These are phyloP conservation scores for Corynorhinus townsendii DNA, from an alignment of 2,113 vertebrate species.

Conservation along the genomic window DNA sequence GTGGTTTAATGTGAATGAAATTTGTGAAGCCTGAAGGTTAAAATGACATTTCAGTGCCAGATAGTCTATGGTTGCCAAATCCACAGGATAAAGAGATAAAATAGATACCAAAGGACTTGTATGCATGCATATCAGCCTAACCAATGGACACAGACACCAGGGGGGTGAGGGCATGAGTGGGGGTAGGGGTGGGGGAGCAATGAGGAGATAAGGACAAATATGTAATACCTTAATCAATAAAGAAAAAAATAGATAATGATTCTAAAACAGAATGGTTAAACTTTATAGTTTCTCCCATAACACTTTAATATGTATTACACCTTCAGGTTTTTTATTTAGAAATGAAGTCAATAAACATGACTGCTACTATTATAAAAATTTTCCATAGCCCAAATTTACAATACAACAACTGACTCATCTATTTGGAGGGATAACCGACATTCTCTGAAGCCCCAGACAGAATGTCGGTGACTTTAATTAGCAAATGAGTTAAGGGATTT, in stretches of 20 bases:
- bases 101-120: background rate
- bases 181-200: no score
- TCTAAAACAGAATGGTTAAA: constrained; percentile 44
- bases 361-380: constrained; percentile 62
- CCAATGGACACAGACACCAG: no score
- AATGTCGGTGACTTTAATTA: constrained; percentile 60
- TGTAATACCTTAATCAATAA: no score
- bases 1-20: constrained; percentile 36
- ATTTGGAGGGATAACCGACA: constrained; percentile 12
- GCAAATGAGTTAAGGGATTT: constrained; percentile 48
- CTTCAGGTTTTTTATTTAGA: constrained; percentile 61
- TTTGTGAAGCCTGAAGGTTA: constrained; percentile 56
- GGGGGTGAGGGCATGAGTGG: no score
- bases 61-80: background rate
- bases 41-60: constrained; percentile 15
- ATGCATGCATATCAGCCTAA: no score
- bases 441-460: constrained; percentile 18
- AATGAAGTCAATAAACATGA: constrained; percentile 68
- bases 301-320: constrained; percentile 58
- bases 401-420: constrained; percentile 35
- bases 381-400: constrained; percentile 51
- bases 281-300: constrained; percentile 42
- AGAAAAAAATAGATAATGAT: background rate
- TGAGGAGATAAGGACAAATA: no score
- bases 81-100: background rate